Conservation (phyloP, 1,140 invertebrate species). For the Chelonus insularis region DNA sequence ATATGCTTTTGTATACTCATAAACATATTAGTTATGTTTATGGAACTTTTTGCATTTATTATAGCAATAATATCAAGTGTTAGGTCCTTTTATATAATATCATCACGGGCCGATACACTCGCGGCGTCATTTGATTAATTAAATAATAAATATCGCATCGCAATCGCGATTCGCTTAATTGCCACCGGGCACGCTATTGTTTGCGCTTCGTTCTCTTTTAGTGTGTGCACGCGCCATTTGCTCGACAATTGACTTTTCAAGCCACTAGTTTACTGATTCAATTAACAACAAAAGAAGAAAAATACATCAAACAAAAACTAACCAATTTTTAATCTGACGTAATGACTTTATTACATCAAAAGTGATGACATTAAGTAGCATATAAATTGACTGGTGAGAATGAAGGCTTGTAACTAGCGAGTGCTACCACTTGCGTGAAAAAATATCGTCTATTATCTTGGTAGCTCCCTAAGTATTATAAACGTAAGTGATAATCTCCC, state of each 20-base stretch:
- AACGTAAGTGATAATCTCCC: slow-evolving; percentile 14
- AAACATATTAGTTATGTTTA: too few species aligned
- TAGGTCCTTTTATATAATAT: too few species aligned
- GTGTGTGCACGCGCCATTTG: slow-evolving; percentile 19
- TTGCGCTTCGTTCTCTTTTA: slow-evolving; percentile 31
- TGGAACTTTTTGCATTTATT: too few species aligned
- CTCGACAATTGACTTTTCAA: background rate
- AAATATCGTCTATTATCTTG: background rate
- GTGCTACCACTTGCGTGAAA: background rate
- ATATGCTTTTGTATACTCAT: too few species aligned
- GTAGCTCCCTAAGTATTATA: background rate
- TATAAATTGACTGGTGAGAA: background rate
- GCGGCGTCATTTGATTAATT: slow-evolving; percentile 40
- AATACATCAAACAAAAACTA: too few species aligned
- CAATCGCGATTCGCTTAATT: slow-evolving; percentile 44
- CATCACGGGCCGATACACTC: background rate
- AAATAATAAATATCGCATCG: slow-evolving; percentile 45
- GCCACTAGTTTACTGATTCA: background rate
- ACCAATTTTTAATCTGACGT: too few species aligned
- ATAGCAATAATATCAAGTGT: too few species aligned
- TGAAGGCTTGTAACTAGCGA: background rate
- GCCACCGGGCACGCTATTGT: slow-evolving; percentile 41
- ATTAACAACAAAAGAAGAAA: too few species aligned
- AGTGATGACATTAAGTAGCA: background rate
- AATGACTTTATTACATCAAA: too few species aligned